Conservation (phyloP, 2,797 vertebrate genomes). For the Stomatorhinus walkeri region DNA sequence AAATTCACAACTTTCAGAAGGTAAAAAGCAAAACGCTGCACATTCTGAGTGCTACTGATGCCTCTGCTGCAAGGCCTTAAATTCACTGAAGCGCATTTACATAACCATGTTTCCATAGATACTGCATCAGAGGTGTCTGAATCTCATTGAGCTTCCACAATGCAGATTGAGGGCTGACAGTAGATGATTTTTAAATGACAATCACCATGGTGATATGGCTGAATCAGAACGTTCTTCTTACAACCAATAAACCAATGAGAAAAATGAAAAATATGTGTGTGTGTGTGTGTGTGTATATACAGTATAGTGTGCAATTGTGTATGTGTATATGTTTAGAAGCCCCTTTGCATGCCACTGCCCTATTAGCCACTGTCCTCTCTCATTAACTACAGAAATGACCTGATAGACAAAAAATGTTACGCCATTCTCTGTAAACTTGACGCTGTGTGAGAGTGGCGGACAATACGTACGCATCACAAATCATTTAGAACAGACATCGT, state of each 20-base stretch:
- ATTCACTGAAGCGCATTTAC: neutral
- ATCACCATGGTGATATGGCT: neutral
- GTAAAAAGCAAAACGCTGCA: neutral
- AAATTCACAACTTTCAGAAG: neutral
- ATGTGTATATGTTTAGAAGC: neutral
- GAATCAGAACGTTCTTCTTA: neutral
- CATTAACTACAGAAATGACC: neutral
- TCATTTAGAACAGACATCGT: neutral
- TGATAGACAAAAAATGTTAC: neutral
- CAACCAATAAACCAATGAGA: neutral
- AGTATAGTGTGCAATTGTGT: neutral
- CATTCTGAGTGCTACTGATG: neutral
- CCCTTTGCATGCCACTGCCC: neutral
- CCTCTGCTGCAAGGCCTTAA: neutral
- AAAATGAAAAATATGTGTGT: neutral
- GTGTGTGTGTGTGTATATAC: neutral
- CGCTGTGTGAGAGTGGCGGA: neutral
- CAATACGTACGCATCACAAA: neutral
- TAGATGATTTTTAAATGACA: slow-evolving; percentile 8
- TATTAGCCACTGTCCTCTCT: neutral
- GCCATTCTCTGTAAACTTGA: neutral
- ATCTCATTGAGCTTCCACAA: neutral
- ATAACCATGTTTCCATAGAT: slow-evolving; percentile 13
- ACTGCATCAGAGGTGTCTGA: neutral
- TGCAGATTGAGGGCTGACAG: neutral